Evolutionary conservation across 2,113 vertebrate species (phyloP).

Genomic region (Caretta caretta): DNA sequence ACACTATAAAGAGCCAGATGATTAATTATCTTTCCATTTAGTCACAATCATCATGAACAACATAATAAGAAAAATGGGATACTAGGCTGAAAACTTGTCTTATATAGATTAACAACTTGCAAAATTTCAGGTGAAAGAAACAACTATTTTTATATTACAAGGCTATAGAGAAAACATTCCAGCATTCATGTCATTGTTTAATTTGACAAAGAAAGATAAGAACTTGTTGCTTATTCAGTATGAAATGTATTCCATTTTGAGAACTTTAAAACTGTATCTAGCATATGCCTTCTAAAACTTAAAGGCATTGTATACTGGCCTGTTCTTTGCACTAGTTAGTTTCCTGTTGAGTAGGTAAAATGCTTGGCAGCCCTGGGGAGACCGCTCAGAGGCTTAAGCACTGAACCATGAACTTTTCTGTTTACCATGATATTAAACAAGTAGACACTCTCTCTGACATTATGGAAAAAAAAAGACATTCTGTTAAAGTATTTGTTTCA

Average conservation of each 20-base stretch:
- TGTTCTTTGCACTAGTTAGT: conserved; percentile 68
- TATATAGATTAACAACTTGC: conserved; percentile 13
- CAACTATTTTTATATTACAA: conserved; percentile 30
- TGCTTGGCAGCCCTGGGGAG: conserved; percentile 55
- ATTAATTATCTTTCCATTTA: background rate
- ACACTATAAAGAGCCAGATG: background rate
- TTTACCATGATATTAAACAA: conserved; percentile 69
- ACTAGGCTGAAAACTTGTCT: background rate
- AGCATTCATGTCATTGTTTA: background rate
- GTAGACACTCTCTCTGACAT: conserved; percentile 62
- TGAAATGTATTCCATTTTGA: conserved; percentile 40
- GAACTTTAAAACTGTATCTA: conserved; percentile 11
- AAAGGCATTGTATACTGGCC: conserved; percentile 45
- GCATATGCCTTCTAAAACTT: conserved; percentile 38
- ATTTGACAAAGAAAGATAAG: background rate
- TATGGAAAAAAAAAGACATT: conserved; percentile 46
- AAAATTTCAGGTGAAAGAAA: conserved; percentile 26
- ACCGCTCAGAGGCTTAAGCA: conserved; percentile 56
- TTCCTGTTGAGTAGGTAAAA: conserved; percentile 71
- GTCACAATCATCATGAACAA: background rate
- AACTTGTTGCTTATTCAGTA: conserved; percentile 35
- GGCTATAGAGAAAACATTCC: background rate
- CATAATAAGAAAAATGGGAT: background rate
- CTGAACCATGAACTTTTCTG: conserved; percentile 67
- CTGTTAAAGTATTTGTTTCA: conserved; percentile 54